Conservation (phyloP, 2,888 invertebrate species). For the Rutpela maculata region DNA sequence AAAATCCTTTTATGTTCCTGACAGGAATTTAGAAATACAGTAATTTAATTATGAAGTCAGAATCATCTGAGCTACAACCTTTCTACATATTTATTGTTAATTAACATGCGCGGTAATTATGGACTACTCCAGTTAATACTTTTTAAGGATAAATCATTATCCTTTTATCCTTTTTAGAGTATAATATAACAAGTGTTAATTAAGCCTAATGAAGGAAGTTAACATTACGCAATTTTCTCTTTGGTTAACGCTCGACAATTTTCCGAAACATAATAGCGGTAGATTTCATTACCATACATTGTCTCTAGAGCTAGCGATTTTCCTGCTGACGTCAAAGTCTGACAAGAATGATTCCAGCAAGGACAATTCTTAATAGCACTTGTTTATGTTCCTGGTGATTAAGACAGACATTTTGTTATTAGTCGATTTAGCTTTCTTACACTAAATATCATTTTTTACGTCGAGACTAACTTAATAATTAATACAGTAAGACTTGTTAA, state of each 20-base stretch:
- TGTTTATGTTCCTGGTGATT: no score
- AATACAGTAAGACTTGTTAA: no score
- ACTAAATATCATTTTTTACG: no score
- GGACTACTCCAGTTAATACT: neutral
- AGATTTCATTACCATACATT: constrained; percentile 25
- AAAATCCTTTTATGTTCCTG: neutral
- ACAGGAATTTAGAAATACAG: neutral
- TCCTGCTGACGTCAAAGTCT: constrained; percentile 6
- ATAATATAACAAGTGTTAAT: neutral
- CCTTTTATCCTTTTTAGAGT: neutral
- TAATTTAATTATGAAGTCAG: neutral
- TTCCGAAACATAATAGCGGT: neutral
- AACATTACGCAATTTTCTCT: constrained; percentile 3
- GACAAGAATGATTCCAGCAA: neutral
- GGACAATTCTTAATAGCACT: no score
- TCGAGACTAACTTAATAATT: no score
- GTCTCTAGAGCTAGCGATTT: neutral
- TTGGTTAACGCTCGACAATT: neutral
- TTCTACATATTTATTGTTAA: neutral
- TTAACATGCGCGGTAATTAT: neutral
- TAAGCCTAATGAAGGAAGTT: neutral
- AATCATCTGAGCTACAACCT: neutral
- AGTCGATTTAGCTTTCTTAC: no score
- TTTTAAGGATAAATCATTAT: neutral
- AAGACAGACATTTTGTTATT: no score